Evolutionary conservation across 2,888 invertebrate species (phyloP).

Genomic region (Limnephilus rhombicus): DNA sequence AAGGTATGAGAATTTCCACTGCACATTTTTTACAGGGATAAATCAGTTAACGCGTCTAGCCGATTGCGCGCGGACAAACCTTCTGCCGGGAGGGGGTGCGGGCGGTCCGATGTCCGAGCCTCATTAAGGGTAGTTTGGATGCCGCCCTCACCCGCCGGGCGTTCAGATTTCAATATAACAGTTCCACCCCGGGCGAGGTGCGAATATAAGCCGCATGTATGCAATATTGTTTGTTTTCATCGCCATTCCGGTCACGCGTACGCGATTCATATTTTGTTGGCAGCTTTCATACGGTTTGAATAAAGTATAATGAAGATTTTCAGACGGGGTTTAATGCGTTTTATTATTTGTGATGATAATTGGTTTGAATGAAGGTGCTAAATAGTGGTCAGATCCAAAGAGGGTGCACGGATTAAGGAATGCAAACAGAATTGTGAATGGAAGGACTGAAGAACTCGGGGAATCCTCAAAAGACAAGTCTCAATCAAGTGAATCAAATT

Average conservation of each 20-base stretch:
- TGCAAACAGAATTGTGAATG: no score
- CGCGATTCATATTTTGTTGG: constrained; percentile 19
- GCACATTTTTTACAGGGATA: constrained; percentile 21
- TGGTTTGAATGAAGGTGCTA: not conserved
- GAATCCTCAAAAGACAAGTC: no score
- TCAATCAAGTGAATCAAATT: no score
- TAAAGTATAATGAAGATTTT: constrained; percentile 37
- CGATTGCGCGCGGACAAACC: not conserved
- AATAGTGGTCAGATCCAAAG: not conserved
- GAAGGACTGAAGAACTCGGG: no score
- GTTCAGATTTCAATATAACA: constrained; percentile 66
- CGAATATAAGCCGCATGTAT: constrained; percentile 29
- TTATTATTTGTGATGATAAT: constrained; percentile 17
- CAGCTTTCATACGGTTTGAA: constrained; percentile 20
- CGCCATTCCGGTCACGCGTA: constrained; percentile 9
- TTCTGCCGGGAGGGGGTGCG: not conserved
- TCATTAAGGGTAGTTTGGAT: constrained; percentile 64
- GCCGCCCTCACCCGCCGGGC: constrained; percentile 45
- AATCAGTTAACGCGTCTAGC: constrained; percentile 45
- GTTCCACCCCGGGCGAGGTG: constrained; percentile 48
- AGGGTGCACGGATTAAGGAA: no score
- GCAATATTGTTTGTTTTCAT: constrained; percentile 49
- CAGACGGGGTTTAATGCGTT: not conserved
- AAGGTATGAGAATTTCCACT: not conserved
- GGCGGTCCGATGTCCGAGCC: constrained; percentile 20